Evolutionary conservation across 2,888 invertebrate genomes (phyloP).

Genomic region (Caradrina kadenii): DNA sequence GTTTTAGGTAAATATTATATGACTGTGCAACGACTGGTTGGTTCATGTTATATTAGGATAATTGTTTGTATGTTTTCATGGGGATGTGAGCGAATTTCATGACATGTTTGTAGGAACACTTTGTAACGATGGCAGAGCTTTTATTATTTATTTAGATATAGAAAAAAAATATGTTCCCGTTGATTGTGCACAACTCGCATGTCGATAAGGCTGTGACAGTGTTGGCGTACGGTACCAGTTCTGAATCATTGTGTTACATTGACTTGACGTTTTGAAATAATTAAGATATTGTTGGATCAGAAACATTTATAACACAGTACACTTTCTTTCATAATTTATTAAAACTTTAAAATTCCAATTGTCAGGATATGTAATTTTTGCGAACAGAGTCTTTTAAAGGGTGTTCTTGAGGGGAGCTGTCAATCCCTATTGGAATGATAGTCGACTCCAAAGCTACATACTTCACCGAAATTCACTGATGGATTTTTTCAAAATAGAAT

Average conservation of each 20-base stretch:
- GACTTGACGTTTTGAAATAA: conserved; percentile 12
- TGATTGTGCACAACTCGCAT: conserved; percentile 60
- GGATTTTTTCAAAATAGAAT: not conserved
- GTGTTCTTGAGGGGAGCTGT: too few relatives aligned
- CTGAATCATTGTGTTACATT: conserved; percentile 57
- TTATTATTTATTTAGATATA: conserved; percentile 64
- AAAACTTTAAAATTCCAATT: not conserved
- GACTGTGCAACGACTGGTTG: conserved; percentile 38
- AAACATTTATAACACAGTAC: conserved; percentile 1
- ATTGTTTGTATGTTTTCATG: conserved; percentile 49
- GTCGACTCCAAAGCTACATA: not conserved
- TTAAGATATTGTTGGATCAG: not conserved
- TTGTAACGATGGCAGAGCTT: conserved; percentile 29
- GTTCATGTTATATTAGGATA: conserved; percentile 39
- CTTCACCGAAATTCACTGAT: not conserved
- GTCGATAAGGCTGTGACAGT: conserved; percentile 78
- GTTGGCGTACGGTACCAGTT: conserved; percentile 72
- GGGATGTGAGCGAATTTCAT: conserved; percentile 77
- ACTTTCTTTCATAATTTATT: conserved; percentile 4
- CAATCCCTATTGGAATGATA: not conserved
- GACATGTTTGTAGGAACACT: conserved; percentile 69
- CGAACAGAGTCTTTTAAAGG: not conserved
- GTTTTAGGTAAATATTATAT: conserved; percentile 44
- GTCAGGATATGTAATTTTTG: conserved; percentile 6
- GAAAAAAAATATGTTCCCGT: conserved; percentile 41